phyloP scores from a whole-genome alignment of 2,113 vertebrate genomes.

The Dasypus novemcinctus region DNA sequence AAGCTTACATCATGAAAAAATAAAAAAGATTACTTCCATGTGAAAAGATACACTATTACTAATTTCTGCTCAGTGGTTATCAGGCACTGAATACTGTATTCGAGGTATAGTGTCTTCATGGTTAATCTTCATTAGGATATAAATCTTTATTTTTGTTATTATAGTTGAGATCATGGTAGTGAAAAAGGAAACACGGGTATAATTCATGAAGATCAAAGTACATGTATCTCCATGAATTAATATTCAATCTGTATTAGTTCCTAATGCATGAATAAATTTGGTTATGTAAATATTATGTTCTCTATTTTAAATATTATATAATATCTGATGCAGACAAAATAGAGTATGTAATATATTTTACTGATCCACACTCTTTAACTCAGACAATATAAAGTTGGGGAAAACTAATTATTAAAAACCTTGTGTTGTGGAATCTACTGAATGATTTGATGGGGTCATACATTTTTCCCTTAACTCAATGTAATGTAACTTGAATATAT shows the following conservation, averaged over 20 bases:
- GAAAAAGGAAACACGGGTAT: neutral
- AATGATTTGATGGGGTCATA: neutral
- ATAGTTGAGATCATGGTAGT: neutral
- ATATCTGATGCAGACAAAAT: neutral
- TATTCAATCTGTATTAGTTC: neutral
- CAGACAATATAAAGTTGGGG: neutral
- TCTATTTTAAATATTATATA: neutral
- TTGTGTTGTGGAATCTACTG: no score
- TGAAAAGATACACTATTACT: neutral
- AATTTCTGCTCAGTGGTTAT: neutral
- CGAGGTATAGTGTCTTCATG: neutral
- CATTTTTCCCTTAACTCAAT: neutral
- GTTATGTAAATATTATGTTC: neutral
- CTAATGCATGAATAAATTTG: neutral
- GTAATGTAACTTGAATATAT: neutral
- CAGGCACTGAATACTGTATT: neutral
- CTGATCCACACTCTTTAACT: neutral
- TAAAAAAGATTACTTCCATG: neutral
- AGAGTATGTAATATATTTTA: neutral
- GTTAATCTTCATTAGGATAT: neutral
- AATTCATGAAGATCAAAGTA: neutral
- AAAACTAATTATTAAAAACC: neutral
- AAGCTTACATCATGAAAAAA: neutral
- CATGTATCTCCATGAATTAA: neutral
- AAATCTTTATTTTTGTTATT: neutral